Conservation (phyloP, 1,140 invertebrate species). For the Leptinotarsa texana region DNA sequence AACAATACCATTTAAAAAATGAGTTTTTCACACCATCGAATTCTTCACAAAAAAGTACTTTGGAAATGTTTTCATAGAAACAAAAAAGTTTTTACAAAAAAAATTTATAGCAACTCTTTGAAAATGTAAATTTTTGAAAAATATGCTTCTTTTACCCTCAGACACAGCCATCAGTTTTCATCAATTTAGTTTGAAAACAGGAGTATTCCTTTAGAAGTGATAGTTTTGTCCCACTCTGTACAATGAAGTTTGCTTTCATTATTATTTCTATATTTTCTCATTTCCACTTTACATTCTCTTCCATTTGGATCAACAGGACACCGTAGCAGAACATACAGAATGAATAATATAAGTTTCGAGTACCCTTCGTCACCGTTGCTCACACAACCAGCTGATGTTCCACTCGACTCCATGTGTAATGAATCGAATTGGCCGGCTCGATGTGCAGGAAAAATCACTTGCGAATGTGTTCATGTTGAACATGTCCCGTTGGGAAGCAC, state of each 20-base stretch:
- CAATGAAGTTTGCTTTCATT: not conserved
- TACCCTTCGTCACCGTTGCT: conserved; percentile 72
- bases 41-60: too few relatives aligned
- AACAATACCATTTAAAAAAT: too few relatives aligned
- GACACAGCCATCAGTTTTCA: too few relatives aligned
- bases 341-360: conserved; percentile 70
- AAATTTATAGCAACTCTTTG: too few relatives aligned
- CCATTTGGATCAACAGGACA: conserved; percentile 37
- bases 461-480: conserved; percentile 70
- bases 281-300: conserved; percentile 12
- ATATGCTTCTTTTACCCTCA: too few relatives aligned
- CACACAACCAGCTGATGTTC: conserved; percentile 63
- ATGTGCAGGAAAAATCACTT: conserved; percentile 57
- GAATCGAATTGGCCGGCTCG: conserved; percentile 51
- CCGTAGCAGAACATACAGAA: conserved; percentile 54
- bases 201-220: too few relatives aligned
- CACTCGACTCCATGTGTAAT: conserved; percentile 60
- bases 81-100: too few relatives aligned
- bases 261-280: not conserved
- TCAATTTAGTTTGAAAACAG: too few relatives aligned
- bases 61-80: too few relatives aligned
- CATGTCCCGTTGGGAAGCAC: conserved; percentile 63
- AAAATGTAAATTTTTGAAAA: too few relatives aligned
- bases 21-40: too few relatives aligned
- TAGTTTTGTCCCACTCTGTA: not conserved